Percentiles rank a stretch among this genome's conserved stretches.
phyloP scores from a whole-genome alignment of 23 tunicate species.

The Halocynthia aurantium region DNA sequence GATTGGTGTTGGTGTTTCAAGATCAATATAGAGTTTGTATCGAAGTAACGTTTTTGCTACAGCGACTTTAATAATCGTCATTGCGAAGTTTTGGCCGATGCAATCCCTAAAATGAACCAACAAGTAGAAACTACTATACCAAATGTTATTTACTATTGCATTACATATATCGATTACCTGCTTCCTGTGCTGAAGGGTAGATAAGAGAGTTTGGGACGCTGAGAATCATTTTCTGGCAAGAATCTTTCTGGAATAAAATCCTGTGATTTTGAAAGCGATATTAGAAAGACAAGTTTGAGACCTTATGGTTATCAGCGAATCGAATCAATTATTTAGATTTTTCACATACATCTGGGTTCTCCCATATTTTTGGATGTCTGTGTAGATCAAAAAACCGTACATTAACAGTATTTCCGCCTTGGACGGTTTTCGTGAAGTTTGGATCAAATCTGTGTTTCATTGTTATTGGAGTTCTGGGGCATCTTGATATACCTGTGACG shows the following conservation, averaged over 20 bases:
- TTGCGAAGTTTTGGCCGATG: constrained; percentile 8
- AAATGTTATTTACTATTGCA: neutral
- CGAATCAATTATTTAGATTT: neutral
- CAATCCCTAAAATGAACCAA: neutral
- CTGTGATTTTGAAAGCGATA: neutral
- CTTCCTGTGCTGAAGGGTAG: neutral
- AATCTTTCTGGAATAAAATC: neutral
- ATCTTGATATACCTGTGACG: neutral
- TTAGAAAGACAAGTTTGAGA: neutral
- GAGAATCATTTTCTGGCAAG: neutral
- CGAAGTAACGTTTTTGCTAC: neutral
- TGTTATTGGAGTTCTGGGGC: neutral
- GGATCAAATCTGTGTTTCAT: neutral
- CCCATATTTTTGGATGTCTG: constrained; percentile 5
- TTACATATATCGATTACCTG: neutral
- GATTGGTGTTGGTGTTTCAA: neutral
- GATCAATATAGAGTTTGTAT: neutral
- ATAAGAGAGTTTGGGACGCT: neutral
- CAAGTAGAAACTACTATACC: neutral
- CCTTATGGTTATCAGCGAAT: no score
- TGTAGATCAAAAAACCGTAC: neutral
- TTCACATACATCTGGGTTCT: neutral
- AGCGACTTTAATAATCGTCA: neutral
- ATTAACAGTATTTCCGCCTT: neutral
- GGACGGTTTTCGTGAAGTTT: neutral